phyloP scores from a whole-genome alignment of 2,797 vertebrate species.

The Hippoglossus hippoglossus region DNA sequence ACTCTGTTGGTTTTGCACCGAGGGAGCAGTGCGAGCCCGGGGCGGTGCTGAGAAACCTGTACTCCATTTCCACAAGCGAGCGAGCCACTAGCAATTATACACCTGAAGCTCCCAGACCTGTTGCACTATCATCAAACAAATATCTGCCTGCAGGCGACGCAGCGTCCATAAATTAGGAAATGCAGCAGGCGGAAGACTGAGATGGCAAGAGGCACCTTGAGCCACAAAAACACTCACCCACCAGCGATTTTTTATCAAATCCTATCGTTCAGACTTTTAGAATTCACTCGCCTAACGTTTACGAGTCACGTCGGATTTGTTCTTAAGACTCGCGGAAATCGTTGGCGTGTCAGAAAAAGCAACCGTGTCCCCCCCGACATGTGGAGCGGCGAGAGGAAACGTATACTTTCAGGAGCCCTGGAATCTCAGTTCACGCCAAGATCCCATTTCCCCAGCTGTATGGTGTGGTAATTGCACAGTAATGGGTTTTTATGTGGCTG shows the following conservation, averaged over 20 bases:
- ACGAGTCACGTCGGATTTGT: constrained; percentile 44
- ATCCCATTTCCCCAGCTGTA: constrained; percentile 82
- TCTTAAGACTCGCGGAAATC: constrained; percentile 20
- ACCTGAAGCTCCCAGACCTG: constrained; percentile 86
- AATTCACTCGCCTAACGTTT: constrained; percentile 45
- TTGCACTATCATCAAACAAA: constrained; percentile 88
- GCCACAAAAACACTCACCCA: constrained; percentile 42
- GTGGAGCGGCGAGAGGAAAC: constrained; percentile 64
- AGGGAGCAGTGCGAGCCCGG: constrained; percentile 64
- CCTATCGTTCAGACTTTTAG: constrained; percentile 28
- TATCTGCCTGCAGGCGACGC: constrained; percentile 82
- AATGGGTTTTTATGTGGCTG: constrained; percentile 87
- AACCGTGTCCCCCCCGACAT: constrained; percentile 57
- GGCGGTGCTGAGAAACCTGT: constrained; percentile 78
- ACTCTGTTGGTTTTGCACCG: constrained; percentile 30
- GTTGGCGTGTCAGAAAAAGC: constrained; percentile 10
- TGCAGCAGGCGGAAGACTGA: constrained; percentile 59
- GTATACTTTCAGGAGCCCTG: constrained; percentile 83
- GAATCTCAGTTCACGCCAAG: constrained; percentile 81
- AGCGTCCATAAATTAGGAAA: constrained; percentile 81
- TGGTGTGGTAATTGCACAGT: constrained; percentile 85
- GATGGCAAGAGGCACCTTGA: constrained; percentile 47
- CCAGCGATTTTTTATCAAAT: constrained; percentile 13
- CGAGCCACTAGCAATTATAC: constrained; percentile 86
- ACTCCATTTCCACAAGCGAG: constrained; percentile 83